Conservation (phyloP, 1,140 invertebrate species). For the Drosophila grimshawi region DNA sequence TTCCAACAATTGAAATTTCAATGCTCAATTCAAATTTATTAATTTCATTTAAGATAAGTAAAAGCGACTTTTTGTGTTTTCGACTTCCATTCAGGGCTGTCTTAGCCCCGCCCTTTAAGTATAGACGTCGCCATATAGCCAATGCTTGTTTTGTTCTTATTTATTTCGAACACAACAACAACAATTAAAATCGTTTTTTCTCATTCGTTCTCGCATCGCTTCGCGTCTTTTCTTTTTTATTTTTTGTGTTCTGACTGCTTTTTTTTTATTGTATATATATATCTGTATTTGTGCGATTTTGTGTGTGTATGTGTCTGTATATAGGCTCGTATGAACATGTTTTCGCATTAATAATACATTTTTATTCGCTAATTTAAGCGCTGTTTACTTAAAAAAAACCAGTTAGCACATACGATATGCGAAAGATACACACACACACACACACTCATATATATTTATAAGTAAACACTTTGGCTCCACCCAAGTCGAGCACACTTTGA, state of each 20-base stretch:
- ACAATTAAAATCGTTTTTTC: slow-evolving; percentile 51
- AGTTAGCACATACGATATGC: slow-evolving; percentile 61
- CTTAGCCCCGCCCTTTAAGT: slow-evolving; percentile 61
- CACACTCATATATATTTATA: slow-evolving; percentile 9
- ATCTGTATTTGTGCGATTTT: slow-evolving; percentile 17
- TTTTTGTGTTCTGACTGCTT: slow-evolving; percentile 25
- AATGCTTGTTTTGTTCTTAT: slow-evolving; percentile 36
- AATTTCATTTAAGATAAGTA: slow-evolving; percentile 69
- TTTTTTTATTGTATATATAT: slow-evolving; percentile 6
- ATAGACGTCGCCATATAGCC: slow-evolving; percentile 36
- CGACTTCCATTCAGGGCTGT: slow-evolving; percentile 9
- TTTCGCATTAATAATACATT: slow-evolving; percentile 83
- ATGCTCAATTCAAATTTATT: slow-evolving; percentile 73
- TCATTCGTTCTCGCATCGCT: slow-evolving; percentile 33
- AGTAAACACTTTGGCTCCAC: slow-evolving; percentile 65
- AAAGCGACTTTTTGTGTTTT: slow-evolving; percentile 45
- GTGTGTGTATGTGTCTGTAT: slow-evolving; percentile 22
- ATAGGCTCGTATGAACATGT: slow-evolving; percentile 73
- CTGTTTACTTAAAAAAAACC: slow-evolving; percentile 74
- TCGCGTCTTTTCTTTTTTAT: slow-evolving; percentile 29
- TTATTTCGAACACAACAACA: slow-evolving; percentile 47
- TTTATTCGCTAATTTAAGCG: slow-evolving; percentile 81
- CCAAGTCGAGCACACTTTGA: slow-evolving; percentile 57
- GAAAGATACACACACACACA: slow-evolving; percentile 17
- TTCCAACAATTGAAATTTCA: slow-evolving; percentile 27